Base-by-base conservation (phyloP, 2,888 invertebrate species). In the Dynastes tityus region DNA sequence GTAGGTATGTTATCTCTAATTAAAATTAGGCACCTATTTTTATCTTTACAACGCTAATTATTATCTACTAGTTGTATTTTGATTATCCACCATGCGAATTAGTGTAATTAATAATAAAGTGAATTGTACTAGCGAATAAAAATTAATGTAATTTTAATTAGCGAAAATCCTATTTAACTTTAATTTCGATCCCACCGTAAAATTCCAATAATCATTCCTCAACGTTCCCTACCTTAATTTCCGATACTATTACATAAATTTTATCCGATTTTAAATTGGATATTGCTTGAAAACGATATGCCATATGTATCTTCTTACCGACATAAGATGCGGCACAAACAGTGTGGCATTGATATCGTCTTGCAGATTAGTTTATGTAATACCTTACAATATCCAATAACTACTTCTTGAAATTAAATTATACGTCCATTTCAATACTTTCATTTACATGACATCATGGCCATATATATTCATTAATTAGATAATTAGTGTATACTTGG, bases 221-320 rank as follows among this genome's bases (percentile, higher is more conserved):
- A 2, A 8, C 55, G 2, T 4, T 8, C n/a, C 5, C n/a, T 4
- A 1, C n/a, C 16, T 16, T 22, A 55, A 55, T 40, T 65, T 40
- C 6, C 9, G n/a, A 65, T 16, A n/a, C 16, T n/a, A 40, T 65
- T 65, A 65, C 6, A 65, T 5, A 65, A 16, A 6, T n/a, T 65
- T 45, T 8, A 65, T 40, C n/a, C 16, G n/a, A 37, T 45, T 16
- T 55, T 55, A 55, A 55, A 65, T 65, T n/a, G 9, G 22, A 65
- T 65, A 40, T 65, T n/a, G 1, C 8, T 40, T 65, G 32, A 45
- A 65, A 37, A 22, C 16, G 45, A 65, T 65, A 16, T 16, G 6
- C 40, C 8, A 16, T 8, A 45, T 40, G 40, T 45, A 65, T 64
- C 45, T 37, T 8, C 22, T 65, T 65, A 65, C 45, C 16, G 40